Evolutionary conservation across 2,113 vertebrate genomes (phyloP), one percentile per base, ranked within the genome.

Genomic region (Dissostichus mawsoni): DNA sequence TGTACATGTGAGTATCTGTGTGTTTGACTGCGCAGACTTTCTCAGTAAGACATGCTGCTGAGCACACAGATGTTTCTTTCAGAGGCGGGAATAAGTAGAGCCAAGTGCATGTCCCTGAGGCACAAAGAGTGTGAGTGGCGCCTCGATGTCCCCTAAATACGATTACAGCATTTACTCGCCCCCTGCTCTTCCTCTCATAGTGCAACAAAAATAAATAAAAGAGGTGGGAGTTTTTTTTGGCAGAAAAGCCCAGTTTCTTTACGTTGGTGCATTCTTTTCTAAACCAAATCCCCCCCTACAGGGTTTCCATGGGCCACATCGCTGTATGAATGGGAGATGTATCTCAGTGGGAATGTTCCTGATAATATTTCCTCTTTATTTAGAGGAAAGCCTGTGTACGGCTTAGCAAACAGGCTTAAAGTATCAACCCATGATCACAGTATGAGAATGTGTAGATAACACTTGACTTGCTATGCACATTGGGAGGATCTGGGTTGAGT

Each of bases 11-110:
- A 66, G 55, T 73, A 58, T 82, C 56, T 29, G 44, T 62, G 69
- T 74, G 29, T 85, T 64, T 70, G 71, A 77, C 80, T 65, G 69
- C 47, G 64, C 59, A 76, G 53, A 1, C 9, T 64, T 62, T 25
- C 78, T 79, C 72, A 83, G 83, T 73, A 47, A 23, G 8, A 20
- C 45, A 64, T 25, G 61, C 74, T 78, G 81, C 64, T 20, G 65
- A 86, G 79, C 78, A 25, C 70, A 84, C 92, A 93, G 90, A 93
- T 93, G 93, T 91, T 92, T 87, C 87, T 84, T 87, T 92, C 80
- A 62, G 69, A 47, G 68, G 61, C 3, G 64, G 55, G 71, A 74
- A 80, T 81, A 72, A 69, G 64, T 29, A 68, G 58, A 83, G 80
- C 88, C 92, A 90, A 90, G 83, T 74, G 61, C 41, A 66, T 33